Conservation (phyloP, 2,888 invertebrate genomes). For the Macrosoma leucophasiata region DNA sequence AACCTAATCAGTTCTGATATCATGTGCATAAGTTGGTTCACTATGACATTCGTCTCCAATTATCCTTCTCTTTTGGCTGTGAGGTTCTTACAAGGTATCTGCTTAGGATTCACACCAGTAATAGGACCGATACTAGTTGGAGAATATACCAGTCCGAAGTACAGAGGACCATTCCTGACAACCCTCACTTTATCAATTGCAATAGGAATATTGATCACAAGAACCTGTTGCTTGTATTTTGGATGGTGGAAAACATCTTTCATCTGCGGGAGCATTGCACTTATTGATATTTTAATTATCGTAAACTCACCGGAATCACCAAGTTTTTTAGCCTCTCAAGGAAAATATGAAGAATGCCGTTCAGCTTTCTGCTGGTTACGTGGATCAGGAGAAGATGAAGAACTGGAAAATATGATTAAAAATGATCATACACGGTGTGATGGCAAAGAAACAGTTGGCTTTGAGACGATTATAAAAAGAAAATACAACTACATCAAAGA, state of each 20-base stretch:
- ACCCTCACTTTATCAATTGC: conserved; percentile 9
- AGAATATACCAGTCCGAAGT: conserved; percentile 60
- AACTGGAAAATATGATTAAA: conserved; percentile 16
- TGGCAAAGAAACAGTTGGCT: neutral
- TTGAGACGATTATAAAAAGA: neutral
- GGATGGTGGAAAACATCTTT: conserved; percentile 12
- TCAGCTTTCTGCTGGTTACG: conserved; percentile 14
- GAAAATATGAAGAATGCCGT: conserved; percentile 15
- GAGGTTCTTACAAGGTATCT: no score
- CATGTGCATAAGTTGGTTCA: no score
- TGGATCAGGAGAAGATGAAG: conserved; percentile 11
- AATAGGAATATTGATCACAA: conserved; percentile 10
- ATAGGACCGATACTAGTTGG: no score
- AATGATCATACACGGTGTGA: conserved; percentile 1
- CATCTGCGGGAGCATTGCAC: conserved; percentile 4
- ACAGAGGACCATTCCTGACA: conserved; percentile 16
- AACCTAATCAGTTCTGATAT: no score
- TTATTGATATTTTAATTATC: conserved; percentile 10
- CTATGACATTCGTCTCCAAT: no score
- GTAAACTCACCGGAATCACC: conserved; percentile 18
- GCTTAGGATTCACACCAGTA: no score
- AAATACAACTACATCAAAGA: conserved; percentile 28
- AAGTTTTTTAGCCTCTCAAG: conserved; percentile 9
- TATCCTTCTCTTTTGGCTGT: no score
- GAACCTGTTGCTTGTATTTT: conserved; percentile 6